Evolutionary conservation across 2,888 invertebrate genomes (phyloP), one percentile per base, ranked within the genome.

Genomic region (Strigamia crassipes): DNA sequence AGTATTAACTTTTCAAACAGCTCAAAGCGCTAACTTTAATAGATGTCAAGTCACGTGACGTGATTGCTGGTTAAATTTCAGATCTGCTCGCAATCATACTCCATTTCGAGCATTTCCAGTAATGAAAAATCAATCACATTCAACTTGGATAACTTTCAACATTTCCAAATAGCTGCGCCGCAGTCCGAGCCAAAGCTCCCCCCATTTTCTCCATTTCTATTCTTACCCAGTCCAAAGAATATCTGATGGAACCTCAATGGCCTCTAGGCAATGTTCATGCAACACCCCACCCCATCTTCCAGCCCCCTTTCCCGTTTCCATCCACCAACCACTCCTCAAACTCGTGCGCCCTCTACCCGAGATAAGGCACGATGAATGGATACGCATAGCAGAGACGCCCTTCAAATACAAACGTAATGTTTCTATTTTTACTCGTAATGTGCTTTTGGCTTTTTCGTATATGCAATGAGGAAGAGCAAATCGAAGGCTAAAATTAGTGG

Each of bases 61-160:
- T 51, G 51, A 51, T 51, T 51, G 51, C 4, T 51, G 51, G 13
- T 51, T 18, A 51, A 51, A 51, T n/a, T 51, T 51, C 51, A 18
- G n/a, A 51, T 51, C 51, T 51, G 51, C 51, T 51, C 51, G 8
- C 51, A 51, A 51, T 51, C n/a, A 51, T 51, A 18, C 51, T 51
- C 51, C 51, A n/a, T 51, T 66, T 66, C 27, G 13, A 66, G 27
- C 31, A 27, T 66, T 66, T 66, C 27, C 31, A 27, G 66, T 66
- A 66, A 66, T 66, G 66, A 66, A 66, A 66, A 66, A 66, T 66
- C 66, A 66, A 66, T 66, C 66, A 66, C 66, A 66, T 66, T 66
- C 31, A 66, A 66, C 27, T 66, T 66, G 66, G 66, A 66, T 27
- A 66, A 66, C 23, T 66, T 66, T 66, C 66, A 66, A 66, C 66